These are phyloP conservation scores for Actinostola sp. DNA, from an alignment of 92 coral and sea anemone species.

Conservation along the genomic window DNA sequence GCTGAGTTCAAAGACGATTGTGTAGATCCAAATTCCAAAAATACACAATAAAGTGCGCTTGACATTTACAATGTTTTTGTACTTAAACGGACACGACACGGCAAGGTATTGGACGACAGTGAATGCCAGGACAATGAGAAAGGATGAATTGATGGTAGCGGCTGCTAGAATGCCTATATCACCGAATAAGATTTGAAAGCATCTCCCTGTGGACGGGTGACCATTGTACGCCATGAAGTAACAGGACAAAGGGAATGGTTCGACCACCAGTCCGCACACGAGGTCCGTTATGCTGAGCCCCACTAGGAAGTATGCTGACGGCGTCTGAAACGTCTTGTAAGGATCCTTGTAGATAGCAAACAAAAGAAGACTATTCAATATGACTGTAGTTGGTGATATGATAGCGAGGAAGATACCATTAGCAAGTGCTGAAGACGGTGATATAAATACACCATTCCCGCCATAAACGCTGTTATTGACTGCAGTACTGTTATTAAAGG, in stretches of 20 bases:
- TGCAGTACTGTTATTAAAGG: not conserved
- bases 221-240: slow-evolving; percentile 36
- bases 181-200: slow-evolving; percentile 3
- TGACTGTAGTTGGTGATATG: slow-evolving; percentile 54
- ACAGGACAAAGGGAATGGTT: slow-evolving; percentile 44
- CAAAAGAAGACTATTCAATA: slow-evolving; percentile 46
- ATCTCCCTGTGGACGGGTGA: not conserved
- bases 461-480: not conserved
- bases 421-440: slow-evolving; percentile 25
- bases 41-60: slow-evolving; percentile 45
- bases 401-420: slow-evolving; percentile 60
- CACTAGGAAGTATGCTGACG: slow-evolving; percentile 56
- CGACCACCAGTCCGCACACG: slow-evolving; percentile 52
- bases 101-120: slow-evolving; percentile 67
- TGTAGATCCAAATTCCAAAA: slow-evolving; percentile 34
- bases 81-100: slow-evolving; percentile 65
- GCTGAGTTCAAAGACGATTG: slow-evolving; percentile 42
- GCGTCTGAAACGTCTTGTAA: slow-evolving; percentile 66
- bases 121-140: slow-evolving; percentile 67
- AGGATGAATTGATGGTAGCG: slow-evolving; percentile 58
- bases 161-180: slow-evolving; percentile 32
- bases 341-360: slow-evolving; percentile 66
- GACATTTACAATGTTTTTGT: slow-evolving; percentile 39
- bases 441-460: not conserved
- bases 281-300: slow-evolving; percentile 67